Percentiles rank a stretch among this genome's conserved stretches.
These are phyloP conservation scores for Vespertilio murinus DNA, from an alignment of 2,797 vertebrate species.

Conservation along the genomic window DNA sequence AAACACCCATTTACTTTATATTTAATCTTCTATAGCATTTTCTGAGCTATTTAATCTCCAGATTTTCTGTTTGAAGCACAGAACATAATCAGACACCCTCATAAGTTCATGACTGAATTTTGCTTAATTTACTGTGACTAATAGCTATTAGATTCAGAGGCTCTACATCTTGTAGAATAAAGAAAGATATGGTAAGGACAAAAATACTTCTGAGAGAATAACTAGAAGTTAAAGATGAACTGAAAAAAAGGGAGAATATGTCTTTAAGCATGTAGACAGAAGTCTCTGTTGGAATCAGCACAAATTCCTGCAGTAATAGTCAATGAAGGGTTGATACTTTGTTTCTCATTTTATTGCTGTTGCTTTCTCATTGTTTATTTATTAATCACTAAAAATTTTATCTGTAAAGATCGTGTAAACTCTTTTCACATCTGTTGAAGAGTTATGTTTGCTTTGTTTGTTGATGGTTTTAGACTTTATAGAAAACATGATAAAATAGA, in stretches of 20 bases:
- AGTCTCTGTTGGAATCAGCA: constrained; percentile 26
- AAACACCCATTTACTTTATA: background rate
- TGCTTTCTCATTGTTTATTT: background rate
- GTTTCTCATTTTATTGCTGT: constrained; percentile 9
- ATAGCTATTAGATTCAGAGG: background rate
- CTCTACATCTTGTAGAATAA: background rate
- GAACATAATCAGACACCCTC: background rate
- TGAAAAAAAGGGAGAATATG: background rate
- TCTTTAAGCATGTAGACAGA: background rate
- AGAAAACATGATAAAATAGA: background rate
- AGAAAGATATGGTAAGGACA: constrained; percentile 11
- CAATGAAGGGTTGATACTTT: background rate
- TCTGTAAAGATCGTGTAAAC: background rate
- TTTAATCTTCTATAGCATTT: constrained; percentile 24
- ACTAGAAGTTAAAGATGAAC: constrained; percentile 32
- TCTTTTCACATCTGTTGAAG: background rate
- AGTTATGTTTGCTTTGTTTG: background rate
- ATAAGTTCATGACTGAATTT: background rate
- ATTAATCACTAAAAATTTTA: constrained; percentile 23
- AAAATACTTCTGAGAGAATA: constrained; percentile 12
- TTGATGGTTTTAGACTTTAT: background rate
- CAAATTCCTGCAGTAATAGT: constrained; percentile 48
- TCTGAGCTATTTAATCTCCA: constrained; percentile 38
- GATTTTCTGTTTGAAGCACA: constrained; percentile 27
- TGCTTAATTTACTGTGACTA: constrained; percentile 30